A percentile compares a stretch with the other conserved stretches of the same genome.
Evolutionary conservation across 2,113 vertebrate species (phyloP).

Genomic region (Colinus virginianus): DNA sequence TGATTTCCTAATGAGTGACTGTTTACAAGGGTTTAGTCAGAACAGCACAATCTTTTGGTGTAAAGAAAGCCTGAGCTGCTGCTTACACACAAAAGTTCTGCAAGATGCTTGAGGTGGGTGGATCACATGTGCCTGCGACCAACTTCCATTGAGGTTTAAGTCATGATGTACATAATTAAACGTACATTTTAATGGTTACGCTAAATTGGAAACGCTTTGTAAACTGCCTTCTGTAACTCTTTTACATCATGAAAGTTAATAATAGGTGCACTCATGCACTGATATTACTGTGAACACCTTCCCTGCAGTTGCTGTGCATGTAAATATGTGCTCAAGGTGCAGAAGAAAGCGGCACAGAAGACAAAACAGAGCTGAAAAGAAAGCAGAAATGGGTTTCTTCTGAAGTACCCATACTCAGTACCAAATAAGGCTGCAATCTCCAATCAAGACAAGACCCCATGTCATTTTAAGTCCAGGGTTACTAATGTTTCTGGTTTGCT

Average conservation of each 20-base stretch:
- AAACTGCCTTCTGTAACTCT: not conserved
- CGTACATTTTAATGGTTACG: not conserved
- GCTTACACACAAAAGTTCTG: not conserved
- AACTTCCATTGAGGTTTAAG: not conserved
- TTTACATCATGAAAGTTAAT: not conserved
- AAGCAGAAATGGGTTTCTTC: not conserved
- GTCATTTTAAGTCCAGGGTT: not conserved
- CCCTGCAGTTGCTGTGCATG: not conserved
- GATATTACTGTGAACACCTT: not conserved
- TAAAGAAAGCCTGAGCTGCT: not conserved
- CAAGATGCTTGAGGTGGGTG: not conserved
- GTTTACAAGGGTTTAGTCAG: not conserved
- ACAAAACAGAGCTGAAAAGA: not conserved
- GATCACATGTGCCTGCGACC: not conserved
- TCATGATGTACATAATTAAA: not conserved
- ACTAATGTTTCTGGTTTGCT: not conserved
- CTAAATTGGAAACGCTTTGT: slow-evolving; percentile 1
- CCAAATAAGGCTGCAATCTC: not conserved
- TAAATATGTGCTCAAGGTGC: not conserved
- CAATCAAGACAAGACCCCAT: not conserved
- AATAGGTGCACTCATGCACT: not conserved
- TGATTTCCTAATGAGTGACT: not conserved
- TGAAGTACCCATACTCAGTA: not conserved
- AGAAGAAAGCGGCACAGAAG: not conserved
- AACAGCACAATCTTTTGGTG: not conserved